A percentile compares a stretch with the other conserved stretches of the same genome.
Evolutionary conservation across 2,888 invertebrate species (phyloP).

Genomic region (Phlogophora meticulosa): DNA sequence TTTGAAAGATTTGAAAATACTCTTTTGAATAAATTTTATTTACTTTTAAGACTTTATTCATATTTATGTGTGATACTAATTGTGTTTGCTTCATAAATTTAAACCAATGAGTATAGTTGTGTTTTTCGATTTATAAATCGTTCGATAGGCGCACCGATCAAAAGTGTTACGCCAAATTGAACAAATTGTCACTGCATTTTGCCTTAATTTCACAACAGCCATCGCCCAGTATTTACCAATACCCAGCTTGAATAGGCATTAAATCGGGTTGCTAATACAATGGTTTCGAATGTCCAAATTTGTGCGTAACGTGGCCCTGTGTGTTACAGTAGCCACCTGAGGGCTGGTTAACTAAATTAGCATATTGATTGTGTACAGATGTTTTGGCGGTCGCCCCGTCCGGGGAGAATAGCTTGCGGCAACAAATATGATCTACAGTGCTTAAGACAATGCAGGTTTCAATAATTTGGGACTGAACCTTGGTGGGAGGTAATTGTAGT

Average conservation of each 20-base stretch:
- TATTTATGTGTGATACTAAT: no score
- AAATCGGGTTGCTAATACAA: conserved; percentile 63
- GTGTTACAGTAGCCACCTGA: conserved; percentile 70
- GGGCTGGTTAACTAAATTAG: conserved; percentile 78
- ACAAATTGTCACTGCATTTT: conserved; percentile 21
- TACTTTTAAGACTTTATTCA: no score
- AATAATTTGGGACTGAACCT: conserved; percentile 35
- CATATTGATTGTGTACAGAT: conserved; percentile 86
- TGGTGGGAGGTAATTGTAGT: conserved; percentile 15
- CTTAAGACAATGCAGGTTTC: conserved; percentile 47
- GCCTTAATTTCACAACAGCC: conserved; percentile 24
- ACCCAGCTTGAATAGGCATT: conserved; percentile 43
- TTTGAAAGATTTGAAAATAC: no score
- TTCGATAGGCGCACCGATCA: no score
- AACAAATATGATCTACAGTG: conserved; percentile 53
- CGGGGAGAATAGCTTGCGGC: conserved; percentile 51
- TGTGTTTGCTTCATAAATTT: no score
- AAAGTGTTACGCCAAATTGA: background rate
- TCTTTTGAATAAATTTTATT: no score
- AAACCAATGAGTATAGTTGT: no score
- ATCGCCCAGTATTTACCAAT: conserved; percentile 39
- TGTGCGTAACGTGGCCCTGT: conserved; percentile 62
- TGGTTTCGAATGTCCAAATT: conserved; percentile 60
- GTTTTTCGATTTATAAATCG: no score
- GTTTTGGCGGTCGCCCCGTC: conserved; percentile 61